Percentiles rank a stretch among this genome's conserved stretches.
Conservation (phyloP, 2,113 vertebrate genomes). For the Suricata suricatta region DNA sequence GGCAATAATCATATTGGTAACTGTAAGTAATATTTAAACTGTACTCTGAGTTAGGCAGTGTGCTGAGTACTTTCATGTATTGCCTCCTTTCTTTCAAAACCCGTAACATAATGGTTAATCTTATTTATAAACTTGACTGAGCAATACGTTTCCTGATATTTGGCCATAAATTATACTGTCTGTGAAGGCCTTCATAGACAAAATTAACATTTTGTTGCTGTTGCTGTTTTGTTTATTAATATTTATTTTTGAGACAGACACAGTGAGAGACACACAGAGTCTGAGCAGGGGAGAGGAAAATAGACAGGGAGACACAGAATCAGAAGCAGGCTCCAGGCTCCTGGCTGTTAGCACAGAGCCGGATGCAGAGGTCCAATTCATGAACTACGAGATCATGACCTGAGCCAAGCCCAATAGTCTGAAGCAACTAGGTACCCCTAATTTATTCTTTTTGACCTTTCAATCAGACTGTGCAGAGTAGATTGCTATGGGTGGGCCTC, state of each 20-base stretch:
- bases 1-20: background rate
- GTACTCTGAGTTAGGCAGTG: background rate
- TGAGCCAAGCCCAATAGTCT: too few species aligned
- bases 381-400: too few species aligned
- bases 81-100: background rate
- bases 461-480: background rate
- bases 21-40: background rate
- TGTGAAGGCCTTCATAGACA: background rate
- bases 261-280: too few species aligned
- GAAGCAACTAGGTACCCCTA: too few species aligned
- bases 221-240: background rate
- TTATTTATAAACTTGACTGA: background rate
- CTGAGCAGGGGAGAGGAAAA: too few species aligned
- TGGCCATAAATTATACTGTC: background rate
- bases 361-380: too few species aligned
- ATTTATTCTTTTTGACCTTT: background rate
- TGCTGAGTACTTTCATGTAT: background rate
- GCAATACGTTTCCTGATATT: background rate
- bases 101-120: background rate
- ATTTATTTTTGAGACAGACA: too few species aligned
- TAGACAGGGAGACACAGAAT: too few species aligned
- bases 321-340: too few species aligned
- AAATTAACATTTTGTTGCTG: background rate
- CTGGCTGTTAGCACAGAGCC: too few species aligned
- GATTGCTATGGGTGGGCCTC: background rate